Base-by-base conservation (phyloP, 2,113 vertebrate genomes). In the Albula goreensis region DNA sequence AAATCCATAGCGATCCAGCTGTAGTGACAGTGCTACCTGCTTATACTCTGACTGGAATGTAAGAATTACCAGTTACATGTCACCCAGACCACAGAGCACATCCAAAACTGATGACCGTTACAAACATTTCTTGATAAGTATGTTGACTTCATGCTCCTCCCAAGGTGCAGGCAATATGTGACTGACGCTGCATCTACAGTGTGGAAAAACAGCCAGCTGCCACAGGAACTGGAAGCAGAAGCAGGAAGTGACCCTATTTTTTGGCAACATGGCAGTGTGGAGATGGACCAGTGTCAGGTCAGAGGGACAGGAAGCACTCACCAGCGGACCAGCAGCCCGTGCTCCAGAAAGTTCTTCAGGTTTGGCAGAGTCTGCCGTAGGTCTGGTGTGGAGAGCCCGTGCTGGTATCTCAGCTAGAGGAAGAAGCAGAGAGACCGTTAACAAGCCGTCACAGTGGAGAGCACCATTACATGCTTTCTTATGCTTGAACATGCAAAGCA, bases 311-410 rank as follows among this genome's bases (percentile, higher is more conserved):
- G 50, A 11, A 50, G 41, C 41, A 95, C 98, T 97, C 91, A 99
- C 98, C 98, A 99, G 94, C 97, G 94, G 89, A 99, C 97, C 95
- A 99, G 96, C 19, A 99, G 95, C 52, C 98, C 98, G 5, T 98
- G 97, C 85, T 99, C 98, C 95, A 99, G 94, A 91, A 99, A 99
- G 94, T 96, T 97, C 94, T 99, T 99, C 93, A 99, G 94, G 93
- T 99, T 99, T 60, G 98, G 98, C 87, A 99, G 96, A n/a, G 98
- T 99, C 92, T 98, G 98, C 86, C 97, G 96, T 91, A 99, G 94
- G 90, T 99, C 98, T 53, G 98, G 97, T 86, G 98, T 99, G 90
- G 97, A 97, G 89, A 99, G 91, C 70, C 97, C 97, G 70, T 99
- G 98, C 88, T 99, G 98, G 88, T 99, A 99, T 90, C 98, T 96